phyloP scores from a whole-genome alignment of 2,113 vertebrate genomes.

The Coryphaenoides rupestris region DNA sequence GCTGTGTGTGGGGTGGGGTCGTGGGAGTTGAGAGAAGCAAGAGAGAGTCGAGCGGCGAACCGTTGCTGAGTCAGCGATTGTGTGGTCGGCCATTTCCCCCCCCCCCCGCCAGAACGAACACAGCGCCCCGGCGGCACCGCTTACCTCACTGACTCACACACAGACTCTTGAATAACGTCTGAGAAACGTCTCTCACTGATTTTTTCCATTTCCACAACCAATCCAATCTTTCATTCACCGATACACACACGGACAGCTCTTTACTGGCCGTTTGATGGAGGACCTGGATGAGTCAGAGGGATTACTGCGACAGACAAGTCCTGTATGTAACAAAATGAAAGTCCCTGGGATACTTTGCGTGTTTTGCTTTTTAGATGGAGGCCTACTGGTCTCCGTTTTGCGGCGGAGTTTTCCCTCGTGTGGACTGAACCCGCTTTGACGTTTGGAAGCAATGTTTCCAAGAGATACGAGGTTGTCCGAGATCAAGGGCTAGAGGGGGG shows the following conservation, averaged over 20 bases:
- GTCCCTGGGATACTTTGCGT: too few relatives aligned
- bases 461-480: neutral
- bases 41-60: neutral
- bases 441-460: neutral
- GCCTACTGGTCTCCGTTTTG: neutral
- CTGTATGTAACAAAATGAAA: too few relatives aligned
- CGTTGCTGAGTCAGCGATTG: neutral
- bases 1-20: neutral
- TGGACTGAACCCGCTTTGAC: neutral
- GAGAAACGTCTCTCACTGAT: neutral
- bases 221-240: neutral
- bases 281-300: neutral
- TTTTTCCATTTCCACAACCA: neutral
- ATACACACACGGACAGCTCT: neutral
- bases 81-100: neutral
- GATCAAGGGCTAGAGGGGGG: neutral
- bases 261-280: neutral
- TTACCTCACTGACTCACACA: neutral
- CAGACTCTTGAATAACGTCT: neutral
- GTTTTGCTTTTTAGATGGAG: neutral
- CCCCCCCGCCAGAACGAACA: too few relatives aligned
- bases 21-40: neutral
- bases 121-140: neutral
- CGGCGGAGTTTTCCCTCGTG: neutral
- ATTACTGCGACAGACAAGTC: too few relatives aligned